Evolutionary conservation across 1,140 invertebrate species (phyloP).

Genomic region (Zaprionus vittiger): DNA sequence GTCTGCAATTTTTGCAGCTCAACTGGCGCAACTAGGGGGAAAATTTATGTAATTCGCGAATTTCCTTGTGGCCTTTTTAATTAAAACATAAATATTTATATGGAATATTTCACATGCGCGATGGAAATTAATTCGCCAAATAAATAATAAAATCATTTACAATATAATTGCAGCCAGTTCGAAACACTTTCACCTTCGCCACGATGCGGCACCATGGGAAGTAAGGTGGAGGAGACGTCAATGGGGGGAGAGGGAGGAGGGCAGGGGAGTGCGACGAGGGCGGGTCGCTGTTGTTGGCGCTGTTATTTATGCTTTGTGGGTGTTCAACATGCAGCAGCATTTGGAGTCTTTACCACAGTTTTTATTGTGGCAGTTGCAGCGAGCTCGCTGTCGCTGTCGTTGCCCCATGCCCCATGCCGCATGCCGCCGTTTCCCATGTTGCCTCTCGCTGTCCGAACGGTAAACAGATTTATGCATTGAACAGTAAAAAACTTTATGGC

Average conservation of each 20-base stretch:
- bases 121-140: slow-evolving; percentile 78
- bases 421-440: neutral
- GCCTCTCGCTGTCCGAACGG: slow-evolving; percentile 25
- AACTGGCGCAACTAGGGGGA: neutral
- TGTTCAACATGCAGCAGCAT: slow-evolving; percentile 79
- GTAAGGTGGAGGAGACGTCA: neutral
- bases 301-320: slow-evolving; percentile 82
- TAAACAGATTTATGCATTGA: slow-evolving; percentile 66
- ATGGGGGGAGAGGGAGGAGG: neutral
- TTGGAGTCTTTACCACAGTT: slow-evolving; percentile 77
- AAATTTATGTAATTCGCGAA: slow-evolving; percentile 75
- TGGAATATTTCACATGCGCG: slow-evolving; percentile 72
- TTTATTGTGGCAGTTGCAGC: slow-evolving; percentile 25
- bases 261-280: slow-evolving; percentile 9
- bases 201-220: slow-evolving; percentile 31
- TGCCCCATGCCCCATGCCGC: neutral
- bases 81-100: slow-evolving; percentile 83
- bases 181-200: slow-evolving; percentile 81
- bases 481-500: slow-evolving; percentile 48
- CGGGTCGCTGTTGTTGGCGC: slow-evolving; percentile 57
- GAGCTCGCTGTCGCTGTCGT: slow-evolving; percentile 11
- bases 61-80: slow-evolving; percentile 82
- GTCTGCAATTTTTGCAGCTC: slow-evolving; percentile 41
- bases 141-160: slow-evolving; percentile 83
- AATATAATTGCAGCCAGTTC: slow-evolving; percentile 74